These are phyloP conservation scores for Phyllopteryx taeniolatus DNA, from an alignment of 2,113 vertebrate species.

Conservation along the genomic window DNA sequence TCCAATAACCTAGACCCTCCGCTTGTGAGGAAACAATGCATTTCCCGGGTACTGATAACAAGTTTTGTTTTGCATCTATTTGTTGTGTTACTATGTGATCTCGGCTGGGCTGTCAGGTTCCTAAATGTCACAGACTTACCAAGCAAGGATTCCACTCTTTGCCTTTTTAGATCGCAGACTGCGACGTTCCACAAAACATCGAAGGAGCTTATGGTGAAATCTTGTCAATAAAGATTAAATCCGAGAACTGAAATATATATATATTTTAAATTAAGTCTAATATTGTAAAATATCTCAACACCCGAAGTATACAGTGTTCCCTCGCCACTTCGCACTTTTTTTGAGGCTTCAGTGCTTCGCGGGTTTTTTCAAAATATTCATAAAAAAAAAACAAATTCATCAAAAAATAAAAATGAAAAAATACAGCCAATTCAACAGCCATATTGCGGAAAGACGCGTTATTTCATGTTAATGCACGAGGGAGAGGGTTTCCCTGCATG, in stretches of 20 bases:
- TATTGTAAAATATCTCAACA: not conserved
- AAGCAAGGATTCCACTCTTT: not conserved
- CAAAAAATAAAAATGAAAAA: too few relatives aligned
- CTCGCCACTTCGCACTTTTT: too few relatives aligned
- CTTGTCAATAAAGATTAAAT: not conserved
- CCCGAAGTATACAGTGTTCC: not conserved
- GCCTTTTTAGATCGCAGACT: not conserved
- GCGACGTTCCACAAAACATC: not conserved
- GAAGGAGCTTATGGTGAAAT: not conserved
- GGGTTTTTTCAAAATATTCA: too few relatives aligned
- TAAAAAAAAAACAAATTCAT: too few relatives aligned
- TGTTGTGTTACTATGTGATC: slow-evolving; percentile 24
- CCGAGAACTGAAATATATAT: not conserved
- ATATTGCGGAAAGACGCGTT: too few relatives aligned
- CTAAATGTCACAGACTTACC: slow-evolving; percentile 28
- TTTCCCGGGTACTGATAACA: slow-evolving; percentile 6
- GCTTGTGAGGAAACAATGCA: slow-evolving; percentile 9
- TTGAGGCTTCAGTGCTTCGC: too few relatives aligned
- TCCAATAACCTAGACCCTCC: slow-evolving; percentile 1
- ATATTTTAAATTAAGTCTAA: not conserved
- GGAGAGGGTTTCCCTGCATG: too few relatives aligned
- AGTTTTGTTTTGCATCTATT: slow-evolving; percentile 4
- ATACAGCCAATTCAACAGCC: too few relatives aligned
- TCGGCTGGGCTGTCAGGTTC: not conserved
- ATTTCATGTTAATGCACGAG: too few relatives aligned